A percentile compares a stretch with the other conserved stretches of the same genome.
phyloP scores from a whole-genome alignment of 2,113 vertebrate species.

The Cyprinus carpio region DNA sequence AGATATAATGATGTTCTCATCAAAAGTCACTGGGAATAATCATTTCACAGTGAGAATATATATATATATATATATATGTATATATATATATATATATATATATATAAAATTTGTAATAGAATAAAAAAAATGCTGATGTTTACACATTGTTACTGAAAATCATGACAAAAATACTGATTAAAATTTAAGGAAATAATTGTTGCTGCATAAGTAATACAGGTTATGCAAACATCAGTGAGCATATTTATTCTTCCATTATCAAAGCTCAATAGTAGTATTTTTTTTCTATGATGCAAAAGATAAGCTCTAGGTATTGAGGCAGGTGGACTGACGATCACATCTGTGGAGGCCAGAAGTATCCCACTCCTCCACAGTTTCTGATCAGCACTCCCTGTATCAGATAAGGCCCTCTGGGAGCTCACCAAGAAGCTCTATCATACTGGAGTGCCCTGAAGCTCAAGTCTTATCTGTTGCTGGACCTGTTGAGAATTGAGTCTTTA shows the following conservation, averaged over 20 bases:
- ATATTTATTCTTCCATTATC: neutral
- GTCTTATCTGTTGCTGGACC: slow-evolving; percentile 65
- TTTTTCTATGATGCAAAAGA: neutral
- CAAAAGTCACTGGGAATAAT: neutral
- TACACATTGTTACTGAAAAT: too few species aligned
- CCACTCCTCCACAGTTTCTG: slow-evolving; percentile 52
- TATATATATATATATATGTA: too few species aligned
- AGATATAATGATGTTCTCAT: neutral
- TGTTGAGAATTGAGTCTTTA: slow-evolving; percentile 62
- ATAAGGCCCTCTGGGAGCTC: slow-evolving; percentile 62
- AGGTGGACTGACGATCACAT: slow-evolving; percentile 41
- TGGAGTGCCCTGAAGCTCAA: slow-evolving; percentile 60
- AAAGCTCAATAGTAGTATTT: neutral
- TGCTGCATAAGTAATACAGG: too few species aligned
- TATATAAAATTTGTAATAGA: too few species aligned
- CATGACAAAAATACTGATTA: too few species aligned
- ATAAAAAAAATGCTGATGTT: too few species aligned
- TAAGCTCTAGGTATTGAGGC: slow-evolving; percentile 25
- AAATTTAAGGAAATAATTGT: too few species aligned
- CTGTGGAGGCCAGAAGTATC: slow-evolving; percentile 49
- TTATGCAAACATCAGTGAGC: neutral
- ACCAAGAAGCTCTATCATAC: slow-evolving; percentile 57
- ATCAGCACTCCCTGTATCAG: slow-evolving; percentile 64
- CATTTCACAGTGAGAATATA: neutral
- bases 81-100: too few species aligned